phyloP scores from a whole-genome alignment of 2,113 vertebrate species.

The Podarcis raffonei region DNA sequence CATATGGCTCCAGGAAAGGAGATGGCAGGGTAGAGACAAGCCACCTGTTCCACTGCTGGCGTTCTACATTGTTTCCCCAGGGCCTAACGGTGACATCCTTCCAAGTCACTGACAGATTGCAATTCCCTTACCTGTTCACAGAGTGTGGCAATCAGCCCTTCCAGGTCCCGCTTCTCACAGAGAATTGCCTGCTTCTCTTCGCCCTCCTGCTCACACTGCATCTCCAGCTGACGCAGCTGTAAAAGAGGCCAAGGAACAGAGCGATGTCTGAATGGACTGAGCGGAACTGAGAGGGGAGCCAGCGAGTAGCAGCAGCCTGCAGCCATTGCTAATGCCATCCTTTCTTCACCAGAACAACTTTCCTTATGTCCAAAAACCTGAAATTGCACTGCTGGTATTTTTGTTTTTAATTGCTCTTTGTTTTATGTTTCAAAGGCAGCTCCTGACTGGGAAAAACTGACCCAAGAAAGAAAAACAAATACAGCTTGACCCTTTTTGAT shows the following conservation, averaged over 20 bases:
- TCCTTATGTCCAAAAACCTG: background rate
- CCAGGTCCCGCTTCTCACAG: conserved; percentile 92
- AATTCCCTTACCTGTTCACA: conserved; percentile 85
- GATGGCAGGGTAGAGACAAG: rapidly evolving
- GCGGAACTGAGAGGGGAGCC: too few relatives aligned
- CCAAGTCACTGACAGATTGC: rapidly evolving
- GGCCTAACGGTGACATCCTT: rapidly evolving
- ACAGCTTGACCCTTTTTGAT: background rate
- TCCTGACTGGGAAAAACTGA: background rate
- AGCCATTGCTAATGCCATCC: background rate
- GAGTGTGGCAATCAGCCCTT: conserved; percentile 89
- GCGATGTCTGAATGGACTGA: rapidly evolving
- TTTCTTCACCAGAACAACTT: background rate
- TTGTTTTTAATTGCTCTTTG: background rate
- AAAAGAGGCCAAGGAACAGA: background rate
- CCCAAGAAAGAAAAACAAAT: background rate
- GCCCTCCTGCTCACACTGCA: conserved; percentile 93
- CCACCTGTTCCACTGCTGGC: rapidly evolving
- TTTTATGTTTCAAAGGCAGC: too few relatives aligned
- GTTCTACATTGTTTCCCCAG: background rate
- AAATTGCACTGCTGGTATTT: background rate
- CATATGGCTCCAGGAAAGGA: too few relatives aligned
- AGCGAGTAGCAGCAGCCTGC: background rate
- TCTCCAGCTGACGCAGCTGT: conserved; percentile 93
- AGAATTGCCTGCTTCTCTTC: conserved; percentile 92